phyloP scores from a whole-genome alignment of 2,113 vertebrate genomes.

The Ibidorhyncha struthersii region DNA sequence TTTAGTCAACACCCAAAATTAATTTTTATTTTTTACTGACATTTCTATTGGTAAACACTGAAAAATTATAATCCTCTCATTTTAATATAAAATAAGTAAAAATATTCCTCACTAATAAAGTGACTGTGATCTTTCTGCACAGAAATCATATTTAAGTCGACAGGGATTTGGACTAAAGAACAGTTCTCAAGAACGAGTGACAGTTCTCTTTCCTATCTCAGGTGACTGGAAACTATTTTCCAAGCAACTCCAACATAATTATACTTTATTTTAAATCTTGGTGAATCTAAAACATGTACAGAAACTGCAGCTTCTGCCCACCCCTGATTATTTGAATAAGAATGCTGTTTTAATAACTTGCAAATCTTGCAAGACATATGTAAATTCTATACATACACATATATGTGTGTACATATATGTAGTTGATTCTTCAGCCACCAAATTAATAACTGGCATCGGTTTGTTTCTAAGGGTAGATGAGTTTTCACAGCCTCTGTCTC shows the following conservation, averaged over 20 bases:
- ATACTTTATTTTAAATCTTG: background rate
- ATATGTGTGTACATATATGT: fast-evolving
- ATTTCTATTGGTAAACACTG: background rate
- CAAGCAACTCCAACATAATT: background rate
- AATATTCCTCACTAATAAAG: background rate
- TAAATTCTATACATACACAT: background rate
- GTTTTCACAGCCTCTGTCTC: background rate
- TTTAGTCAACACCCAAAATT: background rate
- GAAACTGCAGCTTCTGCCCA: background rate
- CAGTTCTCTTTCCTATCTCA: background rate
- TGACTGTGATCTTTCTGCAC: background rate
- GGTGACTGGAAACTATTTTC: background rate
- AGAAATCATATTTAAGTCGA: background rate
- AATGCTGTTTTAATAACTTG: background rate
- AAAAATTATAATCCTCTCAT: background rate
- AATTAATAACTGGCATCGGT: background rate
- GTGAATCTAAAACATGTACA: background rate
- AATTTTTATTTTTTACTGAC: background rate
- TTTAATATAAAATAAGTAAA: background rate
- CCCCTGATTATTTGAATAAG: background rate
- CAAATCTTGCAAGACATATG: background rate
- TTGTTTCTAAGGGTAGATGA: background rate
- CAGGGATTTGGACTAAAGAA: background rate
- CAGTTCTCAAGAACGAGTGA: background rate
- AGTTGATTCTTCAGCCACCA: background rate